These are phyloP conservation scores for Campylomormyrus tamandua DNA, from an alignment of 2,113 vertebrate species.

Conservation along the genomic window DNA sequence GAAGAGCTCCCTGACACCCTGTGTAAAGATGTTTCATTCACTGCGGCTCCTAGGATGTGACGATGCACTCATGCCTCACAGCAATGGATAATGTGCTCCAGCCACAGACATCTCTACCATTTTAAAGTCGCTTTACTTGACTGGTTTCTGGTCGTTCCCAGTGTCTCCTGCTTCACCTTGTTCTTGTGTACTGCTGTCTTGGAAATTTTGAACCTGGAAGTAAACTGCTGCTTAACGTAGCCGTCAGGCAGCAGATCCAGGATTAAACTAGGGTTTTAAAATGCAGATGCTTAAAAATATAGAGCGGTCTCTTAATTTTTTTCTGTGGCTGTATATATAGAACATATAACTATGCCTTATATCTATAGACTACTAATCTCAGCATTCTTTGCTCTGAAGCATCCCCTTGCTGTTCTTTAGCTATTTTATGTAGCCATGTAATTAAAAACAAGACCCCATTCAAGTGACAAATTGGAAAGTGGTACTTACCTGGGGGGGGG, in stretches of 20 bases:
- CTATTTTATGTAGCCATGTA: neutral
- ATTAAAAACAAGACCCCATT: neutral
- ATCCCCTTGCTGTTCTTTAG: neutral
- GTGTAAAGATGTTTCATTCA: neutral
- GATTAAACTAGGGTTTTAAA: too few species aligned
- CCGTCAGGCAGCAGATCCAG: too few species aligned
- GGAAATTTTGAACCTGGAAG: too few species aligned
- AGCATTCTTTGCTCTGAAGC: neutral
- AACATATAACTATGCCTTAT: neutral
- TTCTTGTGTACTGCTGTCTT: too few species aligned
- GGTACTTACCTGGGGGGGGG: neutral
- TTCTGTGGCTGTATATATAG: neutral
- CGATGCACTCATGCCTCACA: neutral
- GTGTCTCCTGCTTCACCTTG: too few species aligned
- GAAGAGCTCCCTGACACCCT: neutral
- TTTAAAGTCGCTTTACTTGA: too few species aligned
- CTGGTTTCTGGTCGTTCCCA: too few species aligned
- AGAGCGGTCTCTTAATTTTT: too few species aligned
- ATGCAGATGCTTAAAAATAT: too few species aligned
- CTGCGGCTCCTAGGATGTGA: neutral
- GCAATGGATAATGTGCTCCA: neutral
- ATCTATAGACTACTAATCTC: neutral
- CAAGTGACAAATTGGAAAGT: neutral
- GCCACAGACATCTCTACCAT: neutral
- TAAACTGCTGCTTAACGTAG: too few species aligned